Percentiles rank a stretch among this genome's conserved stretches.
phyloP scores from a whole-genome alignment of 1,140 invertebrate species.

The Drosophila virilis region DNA sequence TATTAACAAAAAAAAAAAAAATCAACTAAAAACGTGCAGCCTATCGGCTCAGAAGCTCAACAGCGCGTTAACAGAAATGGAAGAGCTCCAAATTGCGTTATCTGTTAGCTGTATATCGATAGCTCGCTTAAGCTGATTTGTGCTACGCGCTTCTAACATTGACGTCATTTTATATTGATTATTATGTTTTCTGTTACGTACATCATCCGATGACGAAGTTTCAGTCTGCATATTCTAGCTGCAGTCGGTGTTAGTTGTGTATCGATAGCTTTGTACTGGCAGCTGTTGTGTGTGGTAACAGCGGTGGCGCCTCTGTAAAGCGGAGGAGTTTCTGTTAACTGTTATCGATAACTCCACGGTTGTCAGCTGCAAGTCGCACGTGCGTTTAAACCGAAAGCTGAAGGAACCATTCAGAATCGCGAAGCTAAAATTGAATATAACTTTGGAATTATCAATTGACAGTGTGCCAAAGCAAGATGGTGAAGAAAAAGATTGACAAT shows the following conservation, averaged over 20 bases:
- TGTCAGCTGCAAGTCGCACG: slow-evolving; percentile 36
- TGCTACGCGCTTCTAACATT: background rate
- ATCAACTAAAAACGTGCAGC: slow-evolving; percentile 28
- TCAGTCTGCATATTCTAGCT: background rate
- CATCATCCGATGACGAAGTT: background rate
- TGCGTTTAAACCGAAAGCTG: slow-evolving; percentile 47
- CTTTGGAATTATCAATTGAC: background rate
- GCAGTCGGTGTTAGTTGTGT: background rate
- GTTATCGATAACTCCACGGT: background rate
- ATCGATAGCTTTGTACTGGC: background rate
- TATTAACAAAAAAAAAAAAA: slow-evolving; percentile 3
- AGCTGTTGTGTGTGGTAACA: slow-evolving; percentile 2
- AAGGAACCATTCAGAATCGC: background rate
- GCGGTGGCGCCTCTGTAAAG: background rate
- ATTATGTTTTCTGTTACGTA: background rate
- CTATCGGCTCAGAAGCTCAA: slow-evolving; percentile 9
- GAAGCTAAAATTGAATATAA: background rate
- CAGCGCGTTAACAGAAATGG: slow-evolving; percentile 6
- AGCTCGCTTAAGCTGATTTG: background rate
- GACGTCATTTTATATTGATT: background rate
- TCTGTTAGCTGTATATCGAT: background rate
- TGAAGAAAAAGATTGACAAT: slow-evolving; percentile 98
- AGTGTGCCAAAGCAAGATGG: slow-evolving; percentile 85
- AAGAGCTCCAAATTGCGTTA: background rate
- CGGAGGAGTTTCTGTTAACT: background rate